Base-by-base conservation (phyloP, 2,113 vertebrate species). In the Zapus hudsonius region DNA sequence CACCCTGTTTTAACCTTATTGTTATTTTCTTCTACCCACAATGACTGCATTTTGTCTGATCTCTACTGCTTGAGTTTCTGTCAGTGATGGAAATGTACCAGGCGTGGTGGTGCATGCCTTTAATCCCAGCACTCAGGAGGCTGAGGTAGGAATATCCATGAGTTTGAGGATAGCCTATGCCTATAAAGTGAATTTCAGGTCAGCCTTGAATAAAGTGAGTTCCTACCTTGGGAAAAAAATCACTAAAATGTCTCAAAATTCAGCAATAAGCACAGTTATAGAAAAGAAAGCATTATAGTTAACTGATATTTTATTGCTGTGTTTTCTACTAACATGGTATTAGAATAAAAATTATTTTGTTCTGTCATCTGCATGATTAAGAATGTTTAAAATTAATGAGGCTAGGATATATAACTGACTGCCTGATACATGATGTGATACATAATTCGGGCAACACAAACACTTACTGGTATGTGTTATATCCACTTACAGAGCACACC, bases 331-430 rank as follows among this genome's bases (percentile, higher is more conserved):
- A 92, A 72, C 42, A 75, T 13, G 63, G 55, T 6, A 55, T 16
- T 7, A 84, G 38, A 86, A 85, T 1, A 64, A 70, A 44, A 61
- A 36, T 44, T 88, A 88, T 66, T 90, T 76, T 66, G 7, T 3
- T 23, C 67, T 11, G 38, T 84, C 1, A 57, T 40, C 17, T 79
- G 3, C 83, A 75, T 73, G 33, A 27, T 40, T 87, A 90, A 94
- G 38, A 93, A 86, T 42, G 57, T 63, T 64, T 52, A 57, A 78
- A 89, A 84, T 84, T 5, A 82, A 59, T 70, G 20, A 95, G 75
- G 81, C 87, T 5, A 70, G 42, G 57, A 16, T 42, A 90, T 47
- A 80, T 42, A 44, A 2, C 4, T 67, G 9, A 22, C 31, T 36
- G 27, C 5, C 36, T 82, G 22, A 47, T 25, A 91, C 15, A n/a